Conservation (phyloP, 2,888 invertebrate genomes). For the Brachypalpus laphriformis region DNA sequence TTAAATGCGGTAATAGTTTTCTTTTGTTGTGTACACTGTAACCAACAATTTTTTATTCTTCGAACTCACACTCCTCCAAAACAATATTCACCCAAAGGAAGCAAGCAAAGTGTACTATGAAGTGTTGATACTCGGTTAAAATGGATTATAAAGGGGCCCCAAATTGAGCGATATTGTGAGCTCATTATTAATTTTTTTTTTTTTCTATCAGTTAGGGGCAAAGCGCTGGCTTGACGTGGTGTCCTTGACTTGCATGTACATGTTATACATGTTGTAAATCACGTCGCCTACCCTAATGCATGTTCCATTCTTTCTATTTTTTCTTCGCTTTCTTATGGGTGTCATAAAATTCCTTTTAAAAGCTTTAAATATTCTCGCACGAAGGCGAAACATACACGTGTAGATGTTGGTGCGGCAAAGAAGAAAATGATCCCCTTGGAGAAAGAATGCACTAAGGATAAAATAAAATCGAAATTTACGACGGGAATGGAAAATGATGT, state of each 20-base stretch:
- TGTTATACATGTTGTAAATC: conserved; percentile 56
- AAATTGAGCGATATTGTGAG: conserved; percentile 63
- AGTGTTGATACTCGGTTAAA: conserved; percentile 51
- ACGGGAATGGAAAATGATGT: conserved; percentile 71
- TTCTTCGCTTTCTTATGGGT: conserved; percentile 39
- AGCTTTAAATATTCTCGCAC: conserved; percentile 61
- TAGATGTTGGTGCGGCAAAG: not conserved
- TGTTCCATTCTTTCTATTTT: conserved; percentile 11
- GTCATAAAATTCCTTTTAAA: conserved; percentile 66
- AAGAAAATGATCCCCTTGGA: conserved; percentile 27
- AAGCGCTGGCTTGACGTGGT: conserved; percentile 1
- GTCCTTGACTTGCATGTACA: conserved; percentile 46
- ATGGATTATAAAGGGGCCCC: conserved; percentile 39
- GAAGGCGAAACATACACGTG: conserved; percentile 17
- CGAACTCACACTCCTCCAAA: not conserved
- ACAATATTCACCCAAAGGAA: not conserved
- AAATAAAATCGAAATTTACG: conserved; percentile 68
- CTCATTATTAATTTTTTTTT: conserved; percentile 49
- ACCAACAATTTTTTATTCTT: not conserved
- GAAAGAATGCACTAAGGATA: conserved; percentile 43
- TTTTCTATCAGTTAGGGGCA: conserved; percentile 12
- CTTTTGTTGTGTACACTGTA: not conserved
- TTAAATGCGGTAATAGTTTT: not conserved
- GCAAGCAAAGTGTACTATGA: not conserved
- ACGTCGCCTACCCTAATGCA: conserved; percentile 53